These are phyloP conservation scores for Bombus difficillimus DNA, from an alignment of 1,140 invertebrate species.

Conservation along the genomic window DNA sequence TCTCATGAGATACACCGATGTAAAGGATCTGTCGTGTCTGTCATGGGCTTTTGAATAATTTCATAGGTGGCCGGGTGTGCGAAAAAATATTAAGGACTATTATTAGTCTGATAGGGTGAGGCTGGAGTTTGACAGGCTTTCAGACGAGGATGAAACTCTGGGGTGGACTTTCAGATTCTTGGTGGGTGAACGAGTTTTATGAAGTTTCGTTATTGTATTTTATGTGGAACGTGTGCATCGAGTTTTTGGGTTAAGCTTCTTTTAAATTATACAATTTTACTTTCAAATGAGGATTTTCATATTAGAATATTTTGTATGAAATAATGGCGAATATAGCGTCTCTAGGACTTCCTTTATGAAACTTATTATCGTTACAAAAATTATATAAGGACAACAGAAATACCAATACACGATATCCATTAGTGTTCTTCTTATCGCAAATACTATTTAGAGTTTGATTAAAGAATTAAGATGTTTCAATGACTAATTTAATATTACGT, in stretches of 20 bases:
- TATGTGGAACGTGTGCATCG: neutral
- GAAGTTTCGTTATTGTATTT: neutral
- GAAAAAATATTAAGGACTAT: conserved; percentile 31
- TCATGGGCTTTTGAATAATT: conserved; percentile 63
- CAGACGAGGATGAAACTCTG: neutral
- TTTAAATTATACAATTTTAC: neutral
- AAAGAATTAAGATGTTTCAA: too few species aligned
- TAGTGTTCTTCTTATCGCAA: too few species aligned
- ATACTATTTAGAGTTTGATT: too few species aligned
- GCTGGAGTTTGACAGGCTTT: neutral
- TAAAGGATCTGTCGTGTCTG: conserved; percentile 40
- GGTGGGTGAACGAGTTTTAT: neutral
- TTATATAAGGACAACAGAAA: too few species aligned
- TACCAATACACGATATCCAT: too few species aligned
- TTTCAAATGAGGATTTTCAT: neutral
- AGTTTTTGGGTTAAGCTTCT: neutral
- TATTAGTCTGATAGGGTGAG: neutral
- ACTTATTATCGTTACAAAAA: too few species aligned
- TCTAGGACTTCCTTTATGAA: too few species aligned
- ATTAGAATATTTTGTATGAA: neutral
- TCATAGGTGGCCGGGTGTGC: neutral
- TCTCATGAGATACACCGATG: conserved; percentile 48
- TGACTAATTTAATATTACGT: too few species aligned
- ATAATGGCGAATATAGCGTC: neutral
- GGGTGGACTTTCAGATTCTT: conserved; percentile 4